Evolutionary conservation across 2,113 vertebrate species (phyloP).

Genomic region (Genyomyrus donnyi): DNA sequence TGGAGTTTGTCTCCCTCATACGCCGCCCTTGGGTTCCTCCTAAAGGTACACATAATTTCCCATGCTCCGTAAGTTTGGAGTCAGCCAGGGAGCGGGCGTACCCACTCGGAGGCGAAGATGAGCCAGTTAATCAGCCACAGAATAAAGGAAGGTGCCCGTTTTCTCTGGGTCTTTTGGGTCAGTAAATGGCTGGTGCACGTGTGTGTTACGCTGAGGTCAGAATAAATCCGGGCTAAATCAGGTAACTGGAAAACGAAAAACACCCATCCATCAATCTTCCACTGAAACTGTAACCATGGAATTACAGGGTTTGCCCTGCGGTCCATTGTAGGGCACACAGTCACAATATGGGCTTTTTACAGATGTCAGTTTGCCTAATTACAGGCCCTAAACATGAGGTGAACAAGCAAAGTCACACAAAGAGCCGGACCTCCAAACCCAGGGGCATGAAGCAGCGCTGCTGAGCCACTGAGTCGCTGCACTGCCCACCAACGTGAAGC

Average conservation of each 20-base stretch:
- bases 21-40: conserved; percentile 50
- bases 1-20: conserved; percentile 50
- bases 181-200: not conserved
- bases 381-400: not conserved
- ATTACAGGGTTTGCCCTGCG: not conserved
- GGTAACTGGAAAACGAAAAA: not conserved
- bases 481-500: not conserved
- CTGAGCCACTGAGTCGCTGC: not conserved
- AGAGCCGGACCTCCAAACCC: not conserved
- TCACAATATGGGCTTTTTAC: not conserved
- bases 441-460: not conserved
- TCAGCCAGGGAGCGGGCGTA: conserved; percentile 34
- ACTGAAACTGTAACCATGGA: not conserved
- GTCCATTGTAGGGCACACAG: not conserved
- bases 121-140: not conserved
- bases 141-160: not conserved
- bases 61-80: conserved; percentile 46
- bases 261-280: not conserved
- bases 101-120: conserved; percentile 15
- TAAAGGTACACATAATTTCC: conserved; percentile 53
- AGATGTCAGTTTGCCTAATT: not conserved
- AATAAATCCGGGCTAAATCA: not conserved
- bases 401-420: not conserved
- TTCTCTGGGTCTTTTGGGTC: not conserved
- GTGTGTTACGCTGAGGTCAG: not conserved